A percentile compares a stretch with the other conserved stretches of the same genome.
Evolutionary conservation across 2,797 vertebrate genomes (phyloP).

Genomic region (Fistularia commersonii): DNA sequence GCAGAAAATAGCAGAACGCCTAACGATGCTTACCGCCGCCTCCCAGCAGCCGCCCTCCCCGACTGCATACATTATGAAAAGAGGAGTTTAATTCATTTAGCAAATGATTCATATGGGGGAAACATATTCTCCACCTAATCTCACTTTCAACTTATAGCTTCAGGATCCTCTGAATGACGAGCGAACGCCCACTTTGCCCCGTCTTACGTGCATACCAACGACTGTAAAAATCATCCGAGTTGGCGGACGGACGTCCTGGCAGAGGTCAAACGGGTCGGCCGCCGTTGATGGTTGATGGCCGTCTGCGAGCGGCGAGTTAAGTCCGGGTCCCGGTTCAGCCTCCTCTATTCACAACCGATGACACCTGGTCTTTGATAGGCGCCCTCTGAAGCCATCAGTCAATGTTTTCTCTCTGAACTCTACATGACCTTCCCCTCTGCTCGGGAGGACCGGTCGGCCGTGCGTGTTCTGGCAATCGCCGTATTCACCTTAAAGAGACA

Average conservation of each 20-base stretch:
- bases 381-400: slow-evolving; percentile 81
- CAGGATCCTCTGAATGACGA: too few relatives aligned
- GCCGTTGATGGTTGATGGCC: slow-evolving; percentile 18
- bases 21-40: too few relatives aligned
- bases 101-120: too few relatives aligned
- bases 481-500: slow-evolving; percentile 68
- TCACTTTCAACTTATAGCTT: too few relatives aligned
- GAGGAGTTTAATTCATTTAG: too few relatives aligned
- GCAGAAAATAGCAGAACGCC: too few relatives aligned
- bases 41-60: too few relatives aligned
- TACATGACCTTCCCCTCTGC: slow-evolving; percentile 80
- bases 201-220: too few relatives aligned
- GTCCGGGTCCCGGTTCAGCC: slow-evolving; percentile 1
- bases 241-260: slow-evolving; percentile 4
- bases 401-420: slow-evolving; percentile 85
- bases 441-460: slow-evolving; percentile 64
- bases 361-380: slow-evolving; percentile 67
- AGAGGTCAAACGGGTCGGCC: slow-evolving; percentile 7
- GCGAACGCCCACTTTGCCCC: too few relatives aligned
- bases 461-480: slow-evolving; percentile 74
- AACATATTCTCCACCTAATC: too few relatives aligned
- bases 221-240: too few relatives aligned
- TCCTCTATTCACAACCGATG: slow-evolving; percentile 21
- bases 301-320: slow-evolving; percentile 6
- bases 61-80: too few relatives aligned